Evolutionary conservation across 2,888 invertebrate genomes (phyloP).

Genomic region (Microplitis deprimator): DNA sequence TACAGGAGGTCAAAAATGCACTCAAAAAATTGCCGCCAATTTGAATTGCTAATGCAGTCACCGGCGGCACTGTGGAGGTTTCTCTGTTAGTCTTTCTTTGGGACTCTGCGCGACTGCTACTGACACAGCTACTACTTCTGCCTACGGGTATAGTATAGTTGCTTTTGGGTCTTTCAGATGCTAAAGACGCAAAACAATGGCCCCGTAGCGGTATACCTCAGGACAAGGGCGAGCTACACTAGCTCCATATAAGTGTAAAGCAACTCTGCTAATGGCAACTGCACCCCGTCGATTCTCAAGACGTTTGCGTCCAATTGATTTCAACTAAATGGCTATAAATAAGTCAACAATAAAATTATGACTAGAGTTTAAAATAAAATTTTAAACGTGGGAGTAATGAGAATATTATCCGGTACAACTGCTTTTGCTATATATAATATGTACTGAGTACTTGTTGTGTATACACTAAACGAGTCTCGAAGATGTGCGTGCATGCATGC

Average conservation of each 20-base stretch:
- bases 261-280: background rate
- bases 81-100: constrained; percentile 44
- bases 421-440: background rate
- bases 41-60: constrained; percentile 71
- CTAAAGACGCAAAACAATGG: constrained; percentile 68
- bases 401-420: constrained; percentile 15
- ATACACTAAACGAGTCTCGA: constrained; percentile 25
- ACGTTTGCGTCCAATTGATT: background rate
- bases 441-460: background rate
- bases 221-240: constrained; percentile 62
- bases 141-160: constrained; percentile 10
- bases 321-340: background rate
- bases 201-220: constrained; percentile 67
- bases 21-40: constrained; percentile 72
- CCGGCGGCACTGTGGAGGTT: constrained; percentile 53
- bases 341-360: background rate
- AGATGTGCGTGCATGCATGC: constrained; percentile 36
- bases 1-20: constrained; percentile 72
- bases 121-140: constrained; percentile 35
- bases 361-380: constrained; percentile 7
- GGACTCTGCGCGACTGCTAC: constrained; percentile 28
- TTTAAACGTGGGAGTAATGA: constrained; percentile 30
- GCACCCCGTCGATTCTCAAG: background rate
- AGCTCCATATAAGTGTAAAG: constrained; percentile 71
- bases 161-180: constrained; percentile 50